A percentile compares a stretch with the other conserved stretches of the same genome.
Conservation (phyloP, 2,888 invertebrate species). For the Erannis defoliaria region DNA sequence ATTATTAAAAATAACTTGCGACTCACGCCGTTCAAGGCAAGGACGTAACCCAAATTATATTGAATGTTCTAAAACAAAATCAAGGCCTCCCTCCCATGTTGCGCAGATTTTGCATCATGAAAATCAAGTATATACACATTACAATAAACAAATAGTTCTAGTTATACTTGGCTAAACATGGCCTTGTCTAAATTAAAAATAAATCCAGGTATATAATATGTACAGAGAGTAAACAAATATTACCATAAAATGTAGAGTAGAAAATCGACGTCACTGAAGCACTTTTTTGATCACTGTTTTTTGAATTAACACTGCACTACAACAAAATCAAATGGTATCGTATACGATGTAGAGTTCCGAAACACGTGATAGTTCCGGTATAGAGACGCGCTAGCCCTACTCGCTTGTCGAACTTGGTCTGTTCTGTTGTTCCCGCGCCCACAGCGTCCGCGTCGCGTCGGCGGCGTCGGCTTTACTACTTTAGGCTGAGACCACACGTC, state of each 20-base stretch:
- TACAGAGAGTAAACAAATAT: constrained; percentile 1
- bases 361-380: constrained; percentile 33
- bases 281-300: constrained; percentile 34
- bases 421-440: constrained; percentile 46
- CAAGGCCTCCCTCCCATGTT: constrained; percentile 68
- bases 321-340: constrained; percentile 37
- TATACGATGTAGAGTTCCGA: constrained; percentile 24
- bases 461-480: neutral
- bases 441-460: neutral
- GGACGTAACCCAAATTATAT: constrained; percentile 78
- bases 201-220: neutral
- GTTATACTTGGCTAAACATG: neutral
- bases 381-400: constrained; percentile 49
- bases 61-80: constrained; percentile 70
- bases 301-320: constrained; percentile 34
- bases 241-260: constrained; percentile 20
- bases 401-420: constrained; percentile 50
- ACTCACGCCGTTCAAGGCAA: constrained; percentile 79
- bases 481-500: too few species aligned
- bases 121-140: neutral
- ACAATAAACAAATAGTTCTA: neutral
- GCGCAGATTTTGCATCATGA: constrained; percentile 8
- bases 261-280: constrained; percentile 27
- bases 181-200: neutral
- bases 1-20: constrained; percentile 78